Conservation (phyloP, 2,888 invertebrate species). For the Meteorus colon region DNA sequence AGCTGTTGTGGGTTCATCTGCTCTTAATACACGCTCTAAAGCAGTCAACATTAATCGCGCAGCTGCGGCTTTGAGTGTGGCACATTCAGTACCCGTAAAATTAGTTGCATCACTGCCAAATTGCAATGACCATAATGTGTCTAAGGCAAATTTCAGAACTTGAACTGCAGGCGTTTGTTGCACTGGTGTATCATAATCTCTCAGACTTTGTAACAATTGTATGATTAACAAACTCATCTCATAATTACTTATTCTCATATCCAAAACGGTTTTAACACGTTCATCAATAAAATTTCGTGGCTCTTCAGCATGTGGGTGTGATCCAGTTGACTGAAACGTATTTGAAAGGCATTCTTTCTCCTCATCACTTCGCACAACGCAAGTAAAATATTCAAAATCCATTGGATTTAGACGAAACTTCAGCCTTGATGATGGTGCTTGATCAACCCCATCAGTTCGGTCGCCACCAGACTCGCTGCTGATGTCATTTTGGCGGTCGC, state of each 20-base stretch:
- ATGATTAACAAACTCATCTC: conserved; percentile 77
- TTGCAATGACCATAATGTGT: conserved; percentile 78
- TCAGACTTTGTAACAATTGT: conserved; percentile 76
- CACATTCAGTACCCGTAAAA: conserved; percentile 71
- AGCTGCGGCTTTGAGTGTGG: conserved; percentile 76
- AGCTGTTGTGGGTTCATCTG: conserved; percentile 76
- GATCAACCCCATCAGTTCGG: conserved; percentile 72
- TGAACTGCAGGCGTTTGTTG: conserved; percentile 77
- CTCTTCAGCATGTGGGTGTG: conserved; percentile 70
- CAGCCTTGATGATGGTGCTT: conserved; percentile 76
- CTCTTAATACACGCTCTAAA: conserved; percentile 76
- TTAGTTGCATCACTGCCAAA: conserved; percentile 75
- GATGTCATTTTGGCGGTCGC: conserved; percentile 37
- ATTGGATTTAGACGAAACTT: conserved; percentile 77
- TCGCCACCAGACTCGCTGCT: conserved; percentile 68
- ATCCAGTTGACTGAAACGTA: conserved; percentile 69
- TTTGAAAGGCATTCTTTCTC: conserved; percentile 71
- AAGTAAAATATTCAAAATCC: conserved; percentile 79
- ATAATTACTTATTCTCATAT: conserved; percentile 75
- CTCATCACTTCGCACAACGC: conserved; percentile 74
- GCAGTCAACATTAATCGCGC: conserved; percentile 77
- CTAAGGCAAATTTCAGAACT: conserved; percentile 78
- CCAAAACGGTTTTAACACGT: conserved; percentile 75
- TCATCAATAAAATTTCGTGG: conserved; percentile 77
- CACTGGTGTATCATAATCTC: conserved; percentile 75